A percentile compares a stretch with the other conserved stretches of the same genome.
These are phyloP conservation scores for Eupithecia subumbrata DNA, from an alignment of 2,888 invertebrate species.

Conservation along the genomic window DNA sequence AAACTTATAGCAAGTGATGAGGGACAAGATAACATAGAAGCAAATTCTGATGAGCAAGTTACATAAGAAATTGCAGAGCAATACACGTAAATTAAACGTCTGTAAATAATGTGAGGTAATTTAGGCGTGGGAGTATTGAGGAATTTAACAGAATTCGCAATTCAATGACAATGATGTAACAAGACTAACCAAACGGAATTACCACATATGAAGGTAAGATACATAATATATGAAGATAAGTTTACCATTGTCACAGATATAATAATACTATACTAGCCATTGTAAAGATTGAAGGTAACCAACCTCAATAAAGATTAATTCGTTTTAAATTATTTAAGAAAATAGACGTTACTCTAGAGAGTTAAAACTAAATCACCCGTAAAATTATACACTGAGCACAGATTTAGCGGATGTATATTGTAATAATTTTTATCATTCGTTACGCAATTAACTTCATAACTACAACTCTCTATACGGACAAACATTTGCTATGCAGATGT, in stretches of 20 bases:
- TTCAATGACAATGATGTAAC: constrained; percentile 17
- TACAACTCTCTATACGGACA: constrained; percentile 56
- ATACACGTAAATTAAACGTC: constrained; percentile 17
- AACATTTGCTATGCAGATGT: constrained; percentile 50
- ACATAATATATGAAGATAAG: neutral
- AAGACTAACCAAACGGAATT: neutral
- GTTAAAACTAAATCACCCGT: constrained; percentile 10
- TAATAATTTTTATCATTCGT: constrained; percentile 35
- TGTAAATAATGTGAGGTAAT: constrained; percentile 26
- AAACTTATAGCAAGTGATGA: constrained; percentile 5
- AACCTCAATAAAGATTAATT: neutral
- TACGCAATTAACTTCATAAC: constrained; percentile 48
- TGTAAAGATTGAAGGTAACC: neutral
- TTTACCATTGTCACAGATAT: no score
- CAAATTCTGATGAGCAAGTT: constrained; percentile 20
- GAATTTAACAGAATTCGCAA: constrained; percentile 25
- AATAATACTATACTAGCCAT: no score
- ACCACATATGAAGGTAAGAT: neutral
- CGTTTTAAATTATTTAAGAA: neutral
- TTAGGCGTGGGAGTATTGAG: constrained; percentile 24
- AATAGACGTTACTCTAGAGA: neutral
- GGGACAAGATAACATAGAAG: neutral
- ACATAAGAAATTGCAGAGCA: constrained; percentile 23
- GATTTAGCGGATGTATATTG: constrained; percentile 18
- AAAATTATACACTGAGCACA: constrained; percentile 16